These are phyloP conservation scores for Planococcus citri DNA, from an alignment of 1,140 invertebrate species.

Conservation along the genomic window DNA sequence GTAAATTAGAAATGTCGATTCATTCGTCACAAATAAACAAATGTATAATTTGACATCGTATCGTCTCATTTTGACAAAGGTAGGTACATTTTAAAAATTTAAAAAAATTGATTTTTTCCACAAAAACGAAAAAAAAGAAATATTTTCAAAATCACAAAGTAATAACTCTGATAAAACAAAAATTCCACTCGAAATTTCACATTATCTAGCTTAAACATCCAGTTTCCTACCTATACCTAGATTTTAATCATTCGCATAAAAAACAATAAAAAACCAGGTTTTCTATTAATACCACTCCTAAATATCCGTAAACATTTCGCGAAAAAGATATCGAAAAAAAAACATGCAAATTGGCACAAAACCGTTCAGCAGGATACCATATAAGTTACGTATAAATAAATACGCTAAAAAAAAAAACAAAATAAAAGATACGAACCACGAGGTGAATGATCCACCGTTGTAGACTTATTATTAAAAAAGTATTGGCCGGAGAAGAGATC, in stretches of 20 bases:
- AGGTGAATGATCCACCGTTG: conserved; percentile 6
- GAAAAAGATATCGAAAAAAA: neutral
- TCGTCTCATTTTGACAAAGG: neutral
- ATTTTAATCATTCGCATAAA: neutral
- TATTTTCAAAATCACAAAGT: no score
- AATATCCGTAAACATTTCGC: neutral
- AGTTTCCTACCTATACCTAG: no score
- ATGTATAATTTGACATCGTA: neutral
- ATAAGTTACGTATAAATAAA: neutral
- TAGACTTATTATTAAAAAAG: neutral
- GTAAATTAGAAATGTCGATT: neutral
- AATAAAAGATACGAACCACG: conserved; percentile 8
- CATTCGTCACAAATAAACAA: neutral
- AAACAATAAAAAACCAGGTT: no score
- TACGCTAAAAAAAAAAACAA: neutral
- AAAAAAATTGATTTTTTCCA: neutral
- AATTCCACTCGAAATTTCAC: no score
- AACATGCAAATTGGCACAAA: neutral
- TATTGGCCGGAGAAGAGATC: conserved; percentile 4
- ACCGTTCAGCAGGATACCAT: neutral
- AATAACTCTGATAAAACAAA: no score
- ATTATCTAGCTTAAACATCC: no score
- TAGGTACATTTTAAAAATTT: no score
- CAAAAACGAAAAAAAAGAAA: no score
- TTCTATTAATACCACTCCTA: neutral